phyloP scores from a whole-genome alignment of 2,888 invertebrate species.

The Sthenelais limicola region DNA sequence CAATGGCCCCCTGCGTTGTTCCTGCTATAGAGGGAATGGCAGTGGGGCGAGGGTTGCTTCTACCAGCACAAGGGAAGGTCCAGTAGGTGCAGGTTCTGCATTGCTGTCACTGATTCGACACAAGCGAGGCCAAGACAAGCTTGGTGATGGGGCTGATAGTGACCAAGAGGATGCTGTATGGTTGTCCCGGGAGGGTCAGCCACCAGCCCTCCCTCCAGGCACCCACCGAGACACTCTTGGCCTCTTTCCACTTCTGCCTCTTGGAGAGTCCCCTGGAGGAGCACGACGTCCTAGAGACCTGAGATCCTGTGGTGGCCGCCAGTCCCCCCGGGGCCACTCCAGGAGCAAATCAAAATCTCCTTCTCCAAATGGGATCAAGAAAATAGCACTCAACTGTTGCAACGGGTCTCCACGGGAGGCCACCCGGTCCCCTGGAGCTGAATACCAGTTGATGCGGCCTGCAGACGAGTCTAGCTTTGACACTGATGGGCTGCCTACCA shows the following conservation, averaged over 20 bases:
- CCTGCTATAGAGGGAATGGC: conserved; percentile 11
- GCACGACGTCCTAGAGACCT: conserved; percentile 11
- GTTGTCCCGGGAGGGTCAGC: neutral
- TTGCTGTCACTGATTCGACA: conserved; percentile 19
- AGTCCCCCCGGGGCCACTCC: neutral
- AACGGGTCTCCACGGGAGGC: conserved; percentile 35
- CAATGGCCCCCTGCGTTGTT: conserved; percentile 9
- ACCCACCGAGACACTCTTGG: conserved; percentile 29
- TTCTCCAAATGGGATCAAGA: conserved; percentile 31
- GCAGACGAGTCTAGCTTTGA: conserved; percentile 34
- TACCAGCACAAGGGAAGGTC: neutral
- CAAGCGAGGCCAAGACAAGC: conserved; percentile 24
- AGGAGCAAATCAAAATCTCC: neutral
- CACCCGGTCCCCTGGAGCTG: conserved; percentile 26
- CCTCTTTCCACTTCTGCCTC: conserved; percentile 27
- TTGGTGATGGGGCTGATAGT: conserved; percentile 41
- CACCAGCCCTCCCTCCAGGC: too few relatives aligned
- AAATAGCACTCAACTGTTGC: conserved; percentile 35
- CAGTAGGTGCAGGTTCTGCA: conserved; percentile 38
- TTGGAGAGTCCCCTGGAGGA: conserved; percentile 32
- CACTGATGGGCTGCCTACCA: conserved; percentile 18
- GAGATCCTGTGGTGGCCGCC: neutral
- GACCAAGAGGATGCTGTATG: conserved; percentile 37
- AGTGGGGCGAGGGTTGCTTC: neutral
- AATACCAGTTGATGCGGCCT: conserved; percentile 36